Evolutionary conservation across 2,113 vertebrate species (phyloP).

Genomic region (Syngnathoides biaculeatus): DNA sequence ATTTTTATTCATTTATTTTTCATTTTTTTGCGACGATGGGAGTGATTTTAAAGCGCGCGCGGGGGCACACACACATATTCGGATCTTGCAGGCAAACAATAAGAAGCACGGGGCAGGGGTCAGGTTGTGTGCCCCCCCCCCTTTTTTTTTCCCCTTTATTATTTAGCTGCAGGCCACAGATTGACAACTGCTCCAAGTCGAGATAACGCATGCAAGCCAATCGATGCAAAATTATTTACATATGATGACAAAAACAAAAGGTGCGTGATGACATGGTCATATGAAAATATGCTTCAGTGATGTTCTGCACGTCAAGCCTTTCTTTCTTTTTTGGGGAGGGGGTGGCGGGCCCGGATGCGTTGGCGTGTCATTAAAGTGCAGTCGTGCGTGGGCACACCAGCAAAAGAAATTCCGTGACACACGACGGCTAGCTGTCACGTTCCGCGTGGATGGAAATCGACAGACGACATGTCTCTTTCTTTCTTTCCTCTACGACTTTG

Average conservation of each 20-base stretch:
- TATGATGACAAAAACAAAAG: background rate
- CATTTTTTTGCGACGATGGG: slow-evolving; percentile 63
- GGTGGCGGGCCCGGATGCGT: slow-evolving; percentile 30
- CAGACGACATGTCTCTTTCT: slow-evolving; percentile 6
- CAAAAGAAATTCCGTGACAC: slow-evolving; percentile 53
- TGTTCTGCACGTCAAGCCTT: slow-evolving; percentile 45
- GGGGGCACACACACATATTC: slow-evolving; percentile 25
- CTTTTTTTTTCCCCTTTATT: slow-evolving; percentile 48
- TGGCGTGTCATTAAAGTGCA: slow-evolving; percentile 57
- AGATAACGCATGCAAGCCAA: slow-evolving; percentile 39
- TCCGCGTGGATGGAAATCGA: slow-evolving; percentile 41
- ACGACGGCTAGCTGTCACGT: slow-evolving; percentile 46
- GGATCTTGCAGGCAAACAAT: slow-evolving; percentile 62
- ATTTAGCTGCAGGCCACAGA: slow-evolving; percentile 69
- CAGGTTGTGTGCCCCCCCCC: background rate
- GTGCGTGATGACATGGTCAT: background rate
- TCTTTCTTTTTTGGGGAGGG: slow-evolving; percentile 9
- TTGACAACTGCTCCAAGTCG: slow-evolving; percentile 61
- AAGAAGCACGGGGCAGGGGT: slow-evolving; percentile 32
- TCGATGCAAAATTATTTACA: background rate
- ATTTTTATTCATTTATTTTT: slow-evolving; percentile 38
- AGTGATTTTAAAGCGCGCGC: slow-evolving; percentile 65
- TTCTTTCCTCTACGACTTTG: background rate
- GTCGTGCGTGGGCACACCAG: slow-evolving; percentile 28
- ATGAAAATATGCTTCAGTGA: slow-evolving; percentile 18